Evolutionary conservation across 2,888 invertebrate genomes (phyloP).

Genomic region (Drosophila sordidapex): DNA sequence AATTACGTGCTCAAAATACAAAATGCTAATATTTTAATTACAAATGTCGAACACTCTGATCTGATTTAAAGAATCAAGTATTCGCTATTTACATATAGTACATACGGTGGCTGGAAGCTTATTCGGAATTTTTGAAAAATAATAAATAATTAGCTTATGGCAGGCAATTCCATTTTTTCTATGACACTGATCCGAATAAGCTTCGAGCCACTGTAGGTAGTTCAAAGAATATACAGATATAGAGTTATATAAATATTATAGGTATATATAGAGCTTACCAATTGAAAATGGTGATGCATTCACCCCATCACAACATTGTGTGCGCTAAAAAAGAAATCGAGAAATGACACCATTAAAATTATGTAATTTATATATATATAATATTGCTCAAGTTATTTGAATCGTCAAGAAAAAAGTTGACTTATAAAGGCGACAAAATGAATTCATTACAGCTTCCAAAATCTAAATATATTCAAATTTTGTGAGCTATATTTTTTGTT

Average conservation of each 20-base stretch:
- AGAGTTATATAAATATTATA: not conserved
- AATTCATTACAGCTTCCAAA: not conserved
- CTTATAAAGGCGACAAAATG: not conserved
- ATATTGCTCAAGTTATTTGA: not conserved
- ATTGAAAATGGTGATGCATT: slow-evolving; percentile 40
- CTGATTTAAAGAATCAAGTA: not conserved
- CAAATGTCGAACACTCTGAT: not conserved
- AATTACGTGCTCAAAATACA: not conserved
- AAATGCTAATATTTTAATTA: not conserved
- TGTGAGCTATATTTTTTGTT: not conserved
- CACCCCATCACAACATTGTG: slow-evolving; percentile 45
- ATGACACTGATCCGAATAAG: no score
- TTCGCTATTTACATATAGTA: not conserved
- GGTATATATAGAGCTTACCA: slow-evolving; percentile 35
- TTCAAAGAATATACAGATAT: not conserved
- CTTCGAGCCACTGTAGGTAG: no score
- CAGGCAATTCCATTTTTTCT: no score
- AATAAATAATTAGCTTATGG: no score
- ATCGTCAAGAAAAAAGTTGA: not conserved
- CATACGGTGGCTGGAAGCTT: not conserved
- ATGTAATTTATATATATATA: not conserved
- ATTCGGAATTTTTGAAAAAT: no score
- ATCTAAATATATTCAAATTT: not conserved
- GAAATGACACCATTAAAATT: not conserved
- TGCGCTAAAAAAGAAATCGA: slow-evolving; percentile 35